A percentile compares a stretch with the other conserved stretches of the same genome.
These are phyloP conservation scores for Spicauda simplicius DNA, from an alignment of 2,888 invertebrate genomes.

Conservation along the genomic window DNA sequence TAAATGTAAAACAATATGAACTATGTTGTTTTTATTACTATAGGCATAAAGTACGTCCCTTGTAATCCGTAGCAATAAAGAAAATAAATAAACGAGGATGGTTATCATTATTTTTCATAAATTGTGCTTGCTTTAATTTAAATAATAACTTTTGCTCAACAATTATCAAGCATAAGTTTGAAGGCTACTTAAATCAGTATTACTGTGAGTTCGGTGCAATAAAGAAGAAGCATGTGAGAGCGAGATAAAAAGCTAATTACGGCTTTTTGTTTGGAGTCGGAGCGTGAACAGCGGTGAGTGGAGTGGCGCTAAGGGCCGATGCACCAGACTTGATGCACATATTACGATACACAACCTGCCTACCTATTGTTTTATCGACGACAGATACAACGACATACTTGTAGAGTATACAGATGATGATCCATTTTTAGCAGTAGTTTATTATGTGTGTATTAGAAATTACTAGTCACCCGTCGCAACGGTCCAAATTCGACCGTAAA, in stretches of 20 bases:
- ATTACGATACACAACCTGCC: constrained; percentile 8
- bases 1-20: neutral
- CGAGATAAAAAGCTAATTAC: constrained; percentile 78
- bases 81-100: too few relatives aligned
- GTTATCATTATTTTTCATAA: too few relatives aligned
- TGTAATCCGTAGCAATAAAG: too few relatives aligned
- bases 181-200: neutral
- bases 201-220: constrained; percentile 47
- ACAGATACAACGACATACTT: neutral
- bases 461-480: too few relatives aligned
- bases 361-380: constrained; percentile 18
- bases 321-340: constrained; percentile 48
- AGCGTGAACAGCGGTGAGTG: constrained; percentile 66
- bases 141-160: too few relatives aligned
- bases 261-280: constrained; percentile 59
- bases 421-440: neutral
- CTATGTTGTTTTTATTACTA: too few relatives aligned
- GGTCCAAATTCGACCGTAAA: too few relatives aligned
- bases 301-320: constrained; percentile 54
- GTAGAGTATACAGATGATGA: neutral
- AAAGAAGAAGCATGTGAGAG: constrained; percentile 55
- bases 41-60: too few relatives aligned
- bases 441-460: too few relatives aligned
- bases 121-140: neutral
- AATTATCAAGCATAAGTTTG: neutral